Conservation (phyloP, 37 sponge, comb jelly and placozoan genomes). For the Aplysina aerophoba region DNA sequence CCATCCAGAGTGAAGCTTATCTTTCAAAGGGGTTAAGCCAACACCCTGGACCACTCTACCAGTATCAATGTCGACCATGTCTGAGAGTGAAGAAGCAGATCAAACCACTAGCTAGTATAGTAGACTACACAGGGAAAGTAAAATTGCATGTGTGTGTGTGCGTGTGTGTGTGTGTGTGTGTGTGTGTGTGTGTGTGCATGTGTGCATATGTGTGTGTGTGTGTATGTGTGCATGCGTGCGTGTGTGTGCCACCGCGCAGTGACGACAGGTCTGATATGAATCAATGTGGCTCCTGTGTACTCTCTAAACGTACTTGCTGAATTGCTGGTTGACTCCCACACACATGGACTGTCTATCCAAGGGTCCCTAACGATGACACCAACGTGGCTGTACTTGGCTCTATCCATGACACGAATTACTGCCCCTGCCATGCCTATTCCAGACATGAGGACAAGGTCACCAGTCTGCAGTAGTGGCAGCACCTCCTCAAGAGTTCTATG, state of each 20-base stretch:
- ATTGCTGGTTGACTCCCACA: background rate
- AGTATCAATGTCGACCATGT: background rate
- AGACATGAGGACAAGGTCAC: background rate
- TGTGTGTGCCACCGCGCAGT: constrained; percentile 16
- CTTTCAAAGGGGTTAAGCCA: background rate
- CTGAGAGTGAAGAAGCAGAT: background rate
- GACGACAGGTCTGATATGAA: background rate
- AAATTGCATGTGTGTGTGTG: too few relatives aligned
- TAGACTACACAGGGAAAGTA: too few relatives aligned
- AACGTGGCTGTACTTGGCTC: background rate
- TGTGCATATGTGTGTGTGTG: constrained; percentile 33
- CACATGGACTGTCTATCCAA: background rate
- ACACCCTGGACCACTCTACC: background rate
- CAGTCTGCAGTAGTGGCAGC: background rate
- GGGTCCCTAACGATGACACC: background rate
- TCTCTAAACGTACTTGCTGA: background rate
- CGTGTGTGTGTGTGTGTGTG: constrained; percentile 4
- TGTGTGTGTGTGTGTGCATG: background rate
- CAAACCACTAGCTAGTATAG: too few relatives aligned
- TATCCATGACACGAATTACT: background rate
- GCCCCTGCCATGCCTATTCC: background rate
- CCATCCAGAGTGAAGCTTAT: background rate
- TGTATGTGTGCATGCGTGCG: constrained; percentile 40
- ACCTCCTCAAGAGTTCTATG: background rate
- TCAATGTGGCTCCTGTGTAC: constrained; percentile 19